Percentiles rank a stretch among this genome's conserved stretches.
phyloP scores from a whole-genome alignment of 2,888 invertebrate genomes.

The Latrodectus hesperus region DNA sequence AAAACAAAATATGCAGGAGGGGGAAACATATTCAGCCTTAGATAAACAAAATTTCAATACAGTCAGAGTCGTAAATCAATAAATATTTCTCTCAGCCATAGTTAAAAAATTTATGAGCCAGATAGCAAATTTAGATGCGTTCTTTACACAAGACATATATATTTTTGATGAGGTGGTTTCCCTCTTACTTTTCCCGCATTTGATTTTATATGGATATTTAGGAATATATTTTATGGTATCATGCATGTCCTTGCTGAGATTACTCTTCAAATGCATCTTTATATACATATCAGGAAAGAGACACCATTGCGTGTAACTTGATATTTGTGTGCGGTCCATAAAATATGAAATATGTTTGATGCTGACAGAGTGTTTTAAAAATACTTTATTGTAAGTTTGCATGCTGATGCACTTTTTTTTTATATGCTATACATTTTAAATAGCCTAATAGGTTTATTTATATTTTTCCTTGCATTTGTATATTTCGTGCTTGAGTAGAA shows the following conservation, averaged over 20 bases:
- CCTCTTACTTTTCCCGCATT: slow-evolving; percentile 21
- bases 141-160: slow-evolving; percentile 23
- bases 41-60: neutral
- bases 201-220: slow-evolving; percentile 40
- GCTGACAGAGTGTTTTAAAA: slow-evolving; percentile 30
- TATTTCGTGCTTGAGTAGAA: too few relatives aligned
- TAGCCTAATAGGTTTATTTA: too few relatives aligned
- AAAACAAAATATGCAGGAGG: too few relatives aligned
- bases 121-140: slow-evolving; percentile 35
- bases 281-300: slow-evolving; percentile 16
- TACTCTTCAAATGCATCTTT: neutral
- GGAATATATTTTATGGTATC: slow-evolving; percentile 38
- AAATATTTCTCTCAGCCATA: slow-evolving; percentile 4
- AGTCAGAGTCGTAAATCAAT: slow-evolving; percentile 23
- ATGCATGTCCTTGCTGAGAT: slow-evolving; percentile 19
- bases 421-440: too few relatives aligned
- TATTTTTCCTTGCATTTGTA: too few relatives aligned
- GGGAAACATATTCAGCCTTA: too few relatives aligned
- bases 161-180: slow-evolving; percentile 37
- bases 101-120: slow-evolving; percentile 25
- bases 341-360: slow-evolving; percentile 40
- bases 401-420: neutral
- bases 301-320: slow-evolving; percentile 21
- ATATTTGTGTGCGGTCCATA: slow-evolving; percentile 24
- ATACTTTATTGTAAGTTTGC: slow-evolving; percentile 38